phyloP scores from a whole-genome alignment of 2,113 vertebrate species.

The Alethe diademata region DNA sequence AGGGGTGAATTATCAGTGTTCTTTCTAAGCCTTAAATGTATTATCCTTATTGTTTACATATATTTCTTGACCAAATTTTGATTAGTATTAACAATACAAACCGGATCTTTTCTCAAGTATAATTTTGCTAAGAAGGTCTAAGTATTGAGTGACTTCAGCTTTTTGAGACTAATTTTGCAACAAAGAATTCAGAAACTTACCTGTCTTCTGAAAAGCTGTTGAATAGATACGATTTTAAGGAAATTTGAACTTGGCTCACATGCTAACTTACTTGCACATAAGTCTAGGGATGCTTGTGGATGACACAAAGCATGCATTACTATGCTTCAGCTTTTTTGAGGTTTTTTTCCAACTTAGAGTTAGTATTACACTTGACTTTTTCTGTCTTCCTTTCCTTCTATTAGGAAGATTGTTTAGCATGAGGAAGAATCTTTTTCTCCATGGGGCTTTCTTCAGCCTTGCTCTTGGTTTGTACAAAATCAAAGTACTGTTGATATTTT shows the following conservation, averaged over 20 bases:
- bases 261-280: not conserved
- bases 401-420: not conserved
- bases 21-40: slow-evolving; percentile 82
- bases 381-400: not conserved
- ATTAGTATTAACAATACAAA: slow-evolving; percentile 52
- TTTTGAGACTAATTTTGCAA: slow-evolving; percentile 37
- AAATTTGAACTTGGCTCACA: not conserved
- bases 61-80: slow-evolving; percentile 73
- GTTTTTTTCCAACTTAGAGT: not conserved
- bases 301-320: slow-evolving; percentile 20
- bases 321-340: not conserved
- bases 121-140: slow-evolving; percentile 3
- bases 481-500: not conserved
- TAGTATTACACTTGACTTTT: not conserved
- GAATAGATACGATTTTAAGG: not conserved
- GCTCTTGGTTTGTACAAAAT: not conserved
- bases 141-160: slow-evolving; percentile 19
- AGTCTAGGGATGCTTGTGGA: not conserved
- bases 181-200: not conserved
- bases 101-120: not conserved
- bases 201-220: slow-evolving; percentile 6
- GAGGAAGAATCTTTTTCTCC: not conserved
- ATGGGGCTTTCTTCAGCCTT: not conserved
- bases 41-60: slow-evolving; percentile 73
- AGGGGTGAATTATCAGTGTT: slow-evolving; percentile 83